These are phyloP conservation scores for Carapus acus DNA, from an alignment of 2,797 vertebrate genomes.

Conservation along the genomic window DNA sequence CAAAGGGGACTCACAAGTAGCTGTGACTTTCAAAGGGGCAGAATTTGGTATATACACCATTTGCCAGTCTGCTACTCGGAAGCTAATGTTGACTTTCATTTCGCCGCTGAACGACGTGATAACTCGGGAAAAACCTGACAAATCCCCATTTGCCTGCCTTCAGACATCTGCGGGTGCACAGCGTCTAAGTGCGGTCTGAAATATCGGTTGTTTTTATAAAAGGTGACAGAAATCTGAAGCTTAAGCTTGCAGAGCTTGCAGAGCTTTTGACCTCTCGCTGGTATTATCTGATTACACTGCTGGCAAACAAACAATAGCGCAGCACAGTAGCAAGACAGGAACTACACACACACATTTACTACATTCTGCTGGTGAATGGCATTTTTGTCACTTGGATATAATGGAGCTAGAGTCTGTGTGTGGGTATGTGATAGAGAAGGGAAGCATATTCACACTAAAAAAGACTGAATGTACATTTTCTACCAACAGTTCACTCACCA, in stretches of 20 bases:
- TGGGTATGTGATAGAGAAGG: no score
- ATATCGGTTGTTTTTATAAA: constrained; percentile 55
- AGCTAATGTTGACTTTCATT: no score
- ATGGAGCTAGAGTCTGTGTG: constrained; percentile 3
- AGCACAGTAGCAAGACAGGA: constrained; percentile 56
- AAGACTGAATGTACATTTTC: no score
- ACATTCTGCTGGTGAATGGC: constrained; percentile 42
- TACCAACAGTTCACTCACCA: background rate
- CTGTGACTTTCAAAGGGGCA: no score
- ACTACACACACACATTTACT: constrained; percentile 52
- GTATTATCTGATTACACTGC: constrained; percentile 74
- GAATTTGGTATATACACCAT: no score
- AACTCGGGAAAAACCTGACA: no score
- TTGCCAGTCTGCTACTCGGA: no score
- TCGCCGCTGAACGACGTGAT: no score
- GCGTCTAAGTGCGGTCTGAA: constrained; percentile 23
- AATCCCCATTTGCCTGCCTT: constrained; percentile 5
- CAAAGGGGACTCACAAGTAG: no score
- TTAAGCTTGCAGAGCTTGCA: constrained; percentile 65
- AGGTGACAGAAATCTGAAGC: constrained; percentile 72
- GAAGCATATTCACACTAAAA: no score
- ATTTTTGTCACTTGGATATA: constrained; percentile 36
- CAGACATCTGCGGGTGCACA: constrained; percentile 7
- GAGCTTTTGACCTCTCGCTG: constrained; percentile 69
- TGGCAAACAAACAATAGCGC: constrained; percentile 67